Conservation (phyloP, 1,140 invertebrate genomes). For the Saccostrea glomerata region DNA sequence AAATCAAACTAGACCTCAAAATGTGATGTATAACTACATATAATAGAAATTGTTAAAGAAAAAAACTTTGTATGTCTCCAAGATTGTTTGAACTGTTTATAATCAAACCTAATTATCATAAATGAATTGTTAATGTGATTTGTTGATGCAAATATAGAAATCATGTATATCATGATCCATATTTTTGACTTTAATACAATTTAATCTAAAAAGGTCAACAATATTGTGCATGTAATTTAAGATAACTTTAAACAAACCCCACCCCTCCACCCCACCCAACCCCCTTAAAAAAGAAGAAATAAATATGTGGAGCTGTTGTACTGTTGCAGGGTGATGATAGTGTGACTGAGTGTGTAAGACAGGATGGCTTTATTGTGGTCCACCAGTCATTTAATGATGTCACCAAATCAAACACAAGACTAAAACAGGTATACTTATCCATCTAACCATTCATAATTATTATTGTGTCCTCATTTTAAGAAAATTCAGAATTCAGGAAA, state of each 20-base stretch:
- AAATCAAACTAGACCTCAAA: too few relatives aligned
- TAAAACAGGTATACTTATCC: conserved; percentile 77
- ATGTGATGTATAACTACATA: too few relatives aligned
- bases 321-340: conserved; percentile 87
- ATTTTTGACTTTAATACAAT: too few relatives aligned
- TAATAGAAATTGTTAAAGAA: too few relatives aligned
- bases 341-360: conserved; percentile 88
- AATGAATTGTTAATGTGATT: too few relatives aligned
- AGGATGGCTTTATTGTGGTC: conserved; percentile 81
- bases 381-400: conserved; percentile 63
- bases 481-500: too few relatives aligned
- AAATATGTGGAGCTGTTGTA: background rate
- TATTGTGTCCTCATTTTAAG: background rate
- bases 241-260: background rate
- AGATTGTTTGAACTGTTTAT: too few relatives aligned
- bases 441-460: background rate
- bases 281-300: background rate
- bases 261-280: too few relatives aligned
- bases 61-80: too few relatives aligned
- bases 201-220: background rate
- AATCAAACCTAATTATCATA: too few relatives aligned
- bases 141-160: too few relatives aligned
- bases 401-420: conserved; percentile 80
- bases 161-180: too few relatives aligned
- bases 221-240: background rate